Base-by-base conservation (phyloP, 1,140 invertebrate species). In the Drepana arcuata region DNA sequence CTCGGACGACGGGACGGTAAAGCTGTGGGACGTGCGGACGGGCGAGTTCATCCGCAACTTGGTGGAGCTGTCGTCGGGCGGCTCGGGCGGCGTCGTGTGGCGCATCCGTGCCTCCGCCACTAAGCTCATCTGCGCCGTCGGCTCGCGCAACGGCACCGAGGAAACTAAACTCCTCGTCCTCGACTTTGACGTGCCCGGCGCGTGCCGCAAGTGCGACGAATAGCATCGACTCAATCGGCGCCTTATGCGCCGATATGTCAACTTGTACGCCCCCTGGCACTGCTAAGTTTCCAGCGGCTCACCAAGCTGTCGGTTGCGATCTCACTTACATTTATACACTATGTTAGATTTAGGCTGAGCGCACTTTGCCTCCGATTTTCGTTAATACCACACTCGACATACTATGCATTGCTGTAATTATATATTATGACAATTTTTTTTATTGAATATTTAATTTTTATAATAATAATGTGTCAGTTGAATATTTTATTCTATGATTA, bases 41-140 rank as follows among this genome's bases (percentile, higher is more conserved):
- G 93, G 93, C 50, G 94, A 96, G 61, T 99, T 98, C 79, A 94
- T 99, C 60, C 88, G 97, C 31, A 97, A 99, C 84, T 86, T 99
- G 18, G 94, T 99, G 11, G 89, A 95, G 5, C 82, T 99, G 29
- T 92, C 93, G 27, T 97, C 95, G 51, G 95, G 96, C n/a, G 96
- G 96, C 0, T 95, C 93, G 47, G 98, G 98, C 1, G 98, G 98
- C 15, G 98, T 99, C 15, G 97, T 99, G 2, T 99, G 98, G 98
- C 86, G 97, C 7, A 97, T 99, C 32, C 79, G 86, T 28, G 95
- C 97, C 16, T 98, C 93, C 54, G 94, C 97, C 57, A 99, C 97
- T 1, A 97, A 98, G 83, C 87, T 99, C 26, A 96, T 99, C 23
- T 99, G 97, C 85, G 97, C 98, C 0, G 97, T 99, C 2, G 98